A percentile compares a stretch with the other conserved stretches of the same genome.
These are phyloP conservation scores for Napeogenes inachia DNA, from an alignment of 2,888 invertebrate genomes.

Conservation along the genomic window DNA sequence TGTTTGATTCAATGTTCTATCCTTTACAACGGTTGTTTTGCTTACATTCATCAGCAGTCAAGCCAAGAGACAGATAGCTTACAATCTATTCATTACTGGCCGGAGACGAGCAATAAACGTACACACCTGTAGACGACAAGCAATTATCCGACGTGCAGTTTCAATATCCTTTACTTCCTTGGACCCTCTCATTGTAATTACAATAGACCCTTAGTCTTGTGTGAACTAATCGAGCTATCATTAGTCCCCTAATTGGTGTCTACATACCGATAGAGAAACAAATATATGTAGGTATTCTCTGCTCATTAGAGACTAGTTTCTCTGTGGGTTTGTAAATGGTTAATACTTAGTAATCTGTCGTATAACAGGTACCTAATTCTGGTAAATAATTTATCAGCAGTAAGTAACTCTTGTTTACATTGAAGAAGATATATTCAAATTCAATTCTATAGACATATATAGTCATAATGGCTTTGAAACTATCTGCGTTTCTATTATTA, in stretches of 20 bases:
- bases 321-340: conserved; percentile 4
- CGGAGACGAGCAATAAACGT: conserved; percentile 3
- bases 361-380: background rate
- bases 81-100: conserved; percentile 2
- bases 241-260: conserved; percentile 36
- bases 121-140: conserved; percentile 7
- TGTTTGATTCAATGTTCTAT: too few species aligned
- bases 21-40: background rate
- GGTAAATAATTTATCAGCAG: background rate
- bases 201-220: conserved; percentile 43
- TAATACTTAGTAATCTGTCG: conserved; percentile 1
- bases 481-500: too few species aligned
- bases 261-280: conserved; percentile 3
- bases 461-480: too few species aligned
- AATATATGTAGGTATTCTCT: background rate
- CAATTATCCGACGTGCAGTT: conserved; percentile 5
- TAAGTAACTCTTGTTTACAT: background rate
- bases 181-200: conserved; percentile 35
- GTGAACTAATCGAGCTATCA: conserved; percentile 59
- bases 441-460: too few species aligned
- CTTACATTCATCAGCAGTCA: background rate
- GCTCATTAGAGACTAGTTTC: conserved; percentile 1
- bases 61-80: background rate
- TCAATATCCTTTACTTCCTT: conserved; percentile 7
- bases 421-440: background rate